These are phyloP conservation scores for Acrobasis repandana DNA, from an alignment of 2,888 invertebrate genomes.

Conservation along the genomic window DNA sequence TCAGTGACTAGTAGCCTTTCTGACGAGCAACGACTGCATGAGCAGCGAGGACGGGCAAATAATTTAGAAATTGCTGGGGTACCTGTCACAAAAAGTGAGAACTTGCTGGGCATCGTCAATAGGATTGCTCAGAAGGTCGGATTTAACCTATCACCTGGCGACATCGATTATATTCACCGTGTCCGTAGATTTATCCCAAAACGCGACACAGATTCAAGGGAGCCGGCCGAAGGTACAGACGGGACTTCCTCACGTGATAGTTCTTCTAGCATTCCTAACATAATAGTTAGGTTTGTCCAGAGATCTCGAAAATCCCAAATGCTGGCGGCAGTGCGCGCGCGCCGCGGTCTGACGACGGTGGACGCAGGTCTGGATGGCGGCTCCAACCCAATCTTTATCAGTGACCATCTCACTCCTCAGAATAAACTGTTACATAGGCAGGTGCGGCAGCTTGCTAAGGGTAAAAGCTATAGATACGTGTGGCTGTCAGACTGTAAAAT, in stretches of 20 bases:
- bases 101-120: conserved; percentile 17
- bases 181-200: conserved; percentile 15
- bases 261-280: conserved; percentile 3
- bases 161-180: conserved; percentile 24
- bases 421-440: conserved; percentile 16
- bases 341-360: neutral
- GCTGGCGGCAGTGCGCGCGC: conserved; percentile 8
- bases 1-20: neutral
- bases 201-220: neutral
- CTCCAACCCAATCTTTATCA: conserved; percentile 11
- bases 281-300: conserved; percentile 9
- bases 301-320: conserved; percentile 1
- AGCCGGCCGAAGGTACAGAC: neutral
- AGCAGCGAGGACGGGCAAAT: conserved; percentile 24
- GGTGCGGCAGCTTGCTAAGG: conserved; percentile 8
- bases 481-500: conserved; percentile 22
- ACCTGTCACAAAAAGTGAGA: conserved; percentile 24
- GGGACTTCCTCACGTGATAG: neutral
- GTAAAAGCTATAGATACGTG: conserved; percentile 10
- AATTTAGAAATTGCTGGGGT: no score
- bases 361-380: conserved; percentile 13
- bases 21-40: conserved; percentile 4
- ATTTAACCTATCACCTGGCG: neutral
- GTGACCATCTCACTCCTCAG: conserved; percentile 20
- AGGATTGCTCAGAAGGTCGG: conserved; percentile 19